Evolutionary conservation across 2,113 vertebrate species (phyloP), one percentile per base, ranked within the genome.

Genomic region (Alaudala cheleensis): DNA sequence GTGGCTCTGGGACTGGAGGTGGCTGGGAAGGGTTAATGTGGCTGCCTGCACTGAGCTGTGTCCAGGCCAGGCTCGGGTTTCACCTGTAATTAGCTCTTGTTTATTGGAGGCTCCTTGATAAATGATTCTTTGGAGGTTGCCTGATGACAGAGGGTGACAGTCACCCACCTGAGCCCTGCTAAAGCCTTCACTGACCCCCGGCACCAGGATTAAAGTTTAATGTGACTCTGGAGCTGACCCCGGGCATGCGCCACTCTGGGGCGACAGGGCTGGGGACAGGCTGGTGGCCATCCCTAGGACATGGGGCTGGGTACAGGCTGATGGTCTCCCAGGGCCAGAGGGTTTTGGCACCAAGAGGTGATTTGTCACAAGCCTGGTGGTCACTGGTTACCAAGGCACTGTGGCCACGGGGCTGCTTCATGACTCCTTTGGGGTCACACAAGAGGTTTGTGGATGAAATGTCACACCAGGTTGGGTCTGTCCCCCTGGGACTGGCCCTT

Each of bases 171-270:
- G 53, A 76, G 60, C 70, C 62, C 49, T 58, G 73, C 81, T 86
- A 83, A 95, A 92, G 81, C 62, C 70, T 76, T 57, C 2, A 3
- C 19, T 89, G 89, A 94, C 84, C 54, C 44, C 51, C 0, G 0
- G 57, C 12, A 19, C 51, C 20, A 64, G 31, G 62, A 96, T 97
- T 95, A 96, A 97, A 96, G 58, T 96, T 97, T 97, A 89, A 95
- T 94, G 67, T 81, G 73, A 57, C 77, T 83, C 85, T 0, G 1
- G 51, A 90, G 51, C 69, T 93, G 96, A 95, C 92, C 95, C 4
- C 0, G 0, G 72, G 26, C 57, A 54, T 1, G 1, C 29, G 56
- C 9, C 2, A 2, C n/a, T 29, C 47, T 3, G 5, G 5, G 34
- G 28, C 8, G 14, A 56, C 4, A 0, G 23, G 33, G 22, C 37